Percentiles rank a stretch among this genome's conserved stretches.
Evolutionary conservation across 1,140 invertebrate species (phyloP).

Genomic region (Bombus huntii): DNA sequence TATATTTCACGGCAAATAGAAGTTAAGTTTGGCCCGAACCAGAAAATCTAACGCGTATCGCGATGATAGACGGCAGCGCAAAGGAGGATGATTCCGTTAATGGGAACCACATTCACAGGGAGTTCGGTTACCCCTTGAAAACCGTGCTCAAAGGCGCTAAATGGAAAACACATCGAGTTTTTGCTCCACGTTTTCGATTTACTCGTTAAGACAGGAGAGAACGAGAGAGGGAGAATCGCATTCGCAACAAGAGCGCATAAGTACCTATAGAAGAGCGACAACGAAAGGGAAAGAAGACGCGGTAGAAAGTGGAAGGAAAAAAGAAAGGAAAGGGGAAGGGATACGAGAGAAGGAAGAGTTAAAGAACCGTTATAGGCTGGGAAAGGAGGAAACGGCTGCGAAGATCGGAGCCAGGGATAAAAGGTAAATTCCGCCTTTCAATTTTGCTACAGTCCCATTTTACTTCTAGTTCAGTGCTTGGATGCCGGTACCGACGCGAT

Average conservation of each 20-base stretch:
- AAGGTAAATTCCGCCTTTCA: conserved; percentile 69
- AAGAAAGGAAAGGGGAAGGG: conserved; percentile 31
- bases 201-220: conserved; percentile 13
- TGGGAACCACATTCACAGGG: conserved; percentile 5
- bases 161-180: conserved; percentile 31
- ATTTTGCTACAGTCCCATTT: conserved; percentile 66
- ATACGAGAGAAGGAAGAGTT: conserved; percentile 45
- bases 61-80: neutral
- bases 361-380: conserved; percentile 20
- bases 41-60: conserved; percentile 9
- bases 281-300: neutral
- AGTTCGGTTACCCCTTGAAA: conserved; percentile 16
- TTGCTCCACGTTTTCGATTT: conserved; percentile 37
- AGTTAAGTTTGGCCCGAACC: neutral
- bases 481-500: conserved; percentile 47
- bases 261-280: neutral
- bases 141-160: conserved; percentile 29
- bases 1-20: neutral
- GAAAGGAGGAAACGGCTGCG: conserved; percentile 22
- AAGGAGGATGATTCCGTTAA: conserved; percentile 15
- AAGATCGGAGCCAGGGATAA: conserved; percentile 53
- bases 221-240: neutral
- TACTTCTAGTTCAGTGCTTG: conserved; percentile 62
- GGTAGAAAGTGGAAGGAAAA: neutral
- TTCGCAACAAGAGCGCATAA: neutral